Conservation (phyloP, 2,113 vertebrate genomes). For the Phasianus colchicus region DNA sequence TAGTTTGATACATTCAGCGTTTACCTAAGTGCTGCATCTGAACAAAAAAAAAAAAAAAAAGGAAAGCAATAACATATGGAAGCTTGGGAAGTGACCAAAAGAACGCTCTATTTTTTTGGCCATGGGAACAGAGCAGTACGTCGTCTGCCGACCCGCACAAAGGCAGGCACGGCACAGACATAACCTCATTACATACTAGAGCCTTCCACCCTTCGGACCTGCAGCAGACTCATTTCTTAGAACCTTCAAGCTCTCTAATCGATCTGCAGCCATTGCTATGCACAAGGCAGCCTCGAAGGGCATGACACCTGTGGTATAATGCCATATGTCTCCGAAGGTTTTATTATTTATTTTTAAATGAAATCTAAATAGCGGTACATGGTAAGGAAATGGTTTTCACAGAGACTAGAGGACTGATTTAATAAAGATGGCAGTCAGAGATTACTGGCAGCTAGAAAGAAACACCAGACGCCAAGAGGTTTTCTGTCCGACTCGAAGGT, state of each 20-base stretch:
- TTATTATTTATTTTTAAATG: slow-evolving; percentile 69
- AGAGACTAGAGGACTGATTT: slow-evolving; percentile 39
- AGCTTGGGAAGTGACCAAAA: slow-evolving; percentile 62
- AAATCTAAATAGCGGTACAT: slow-evolving; percentile 46
- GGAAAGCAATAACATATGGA: slow-evolving; percentile 54
- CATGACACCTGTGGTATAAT: slow-evolving; percentile 46
- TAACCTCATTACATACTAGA: slow-evolving; percentile 71
- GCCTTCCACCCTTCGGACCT: slow-evolving; percentile 63
- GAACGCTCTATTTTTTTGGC: slow-evolving; percentile 59
- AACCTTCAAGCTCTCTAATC: slow-evolving; percentile 63
- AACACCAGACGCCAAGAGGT: neutral
- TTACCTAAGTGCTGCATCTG: slow-evolving; percentile 50
- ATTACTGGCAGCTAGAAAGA: slow-evolving; percentile 50
- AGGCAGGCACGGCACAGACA: slow-evolving; percentile 37
- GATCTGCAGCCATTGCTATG: slow-evolving; percentile 63
- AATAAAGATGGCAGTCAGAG: slow-evolving; percentile 61
- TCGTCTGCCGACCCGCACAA: neutral
- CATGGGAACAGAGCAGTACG: neutral
- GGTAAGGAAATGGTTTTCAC: slow-evolving; percentile 58
- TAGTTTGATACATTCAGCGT: slow-evolving; percentile 55
- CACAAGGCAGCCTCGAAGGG: slow-evolving; percentile 43
- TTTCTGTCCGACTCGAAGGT: neutral
- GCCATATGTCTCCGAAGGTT: slow-evolving; percentile 45
- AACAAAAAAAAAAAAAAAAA: neutral
- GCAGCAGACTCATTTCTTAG: slow-evolving; percentile 73